Base-by-base conservation (phyloP, 2,888 invertebrate genomes). In the Euproctis similis region DNA sequence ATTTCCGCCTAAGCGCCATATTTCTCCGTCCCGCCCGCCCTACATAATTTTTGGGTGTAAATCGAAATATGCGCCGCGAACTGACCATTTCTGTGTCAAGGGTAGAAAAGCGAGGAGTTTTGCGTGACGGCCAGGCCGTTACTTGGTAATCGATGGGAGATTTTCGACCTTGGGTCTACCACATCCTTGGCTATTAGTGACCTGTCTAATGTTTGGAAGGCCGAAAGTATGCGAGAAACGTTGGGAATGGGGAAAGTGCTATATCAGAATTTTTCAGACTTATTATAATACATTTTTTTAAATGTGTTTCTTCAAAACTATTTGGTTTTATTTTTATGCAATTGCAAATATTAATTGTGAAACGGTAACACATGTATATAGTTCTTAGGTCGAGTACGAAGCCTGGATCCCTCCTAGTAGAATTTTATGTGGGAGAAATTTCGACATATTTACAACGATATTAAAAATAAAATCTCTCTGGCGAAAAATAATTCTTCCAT, bases 1-100 rank as follows among this genome's bases (percentile, higher is more conserved):
- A 56, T 63, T 73, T 74, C 74, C 71, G 69, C 53, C 42, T 50
- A 34, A 38, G 36, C 28, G 35, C 50, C 28, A 46, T 53, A 59
- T 61, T 64, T 62, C 59, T 38, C 39, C 26, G 46, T 45, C 44
- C 39, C 26, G 46, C 45, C 44, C 57, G 58, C 57, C 65, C 63
- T 68, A 76, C 69, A 78, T 76, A 70, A 67, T 76, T 78, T 14
- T 63, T 36, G 59, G 62, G 56, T 61, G 53, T 50, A 59, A 59
- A 60, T 54, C 56, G 53, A 51, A 34, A 46, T 53, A 52, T 51
- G 48, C 48, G 49, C 46, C 42, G 44, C 48, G 46, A 51, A 59
- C 50, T 68, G 72, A 55, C 68, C 71, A 63, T 74, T 81, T 73
- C 61, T 82, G 74, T 81, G 82, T 78, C 82, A 84, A 84, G 82